Conservation (phyloP, 2,113 vertebrate genomes). For the Cryptomyrus ogoouensis region DNA sequence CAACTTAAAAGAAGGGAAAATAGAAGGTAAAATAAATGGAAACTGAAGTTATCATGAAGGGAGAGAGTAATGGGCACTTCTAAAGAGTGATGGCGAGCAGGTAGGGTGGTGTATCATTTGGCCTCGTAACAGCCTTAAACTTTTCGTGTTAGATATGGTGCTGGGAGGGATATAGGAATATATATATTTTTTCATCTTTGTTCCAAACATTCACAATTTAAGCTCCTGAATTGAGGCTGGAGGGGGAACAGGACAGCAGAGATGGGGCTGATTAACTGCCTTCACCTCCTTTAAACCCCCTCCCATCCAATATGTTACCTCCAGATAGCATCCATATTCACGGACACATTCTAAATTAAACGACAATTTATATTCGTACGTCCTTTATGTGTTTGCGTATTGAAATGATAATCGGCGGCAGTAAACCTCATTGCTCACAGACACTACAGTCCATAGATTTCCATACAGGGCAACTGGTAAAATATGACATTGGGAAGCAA, state of each 20-base stretch:
- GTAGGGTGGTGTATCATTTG: background rate
- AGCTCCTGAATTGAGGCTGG: conserved; percentile 8
- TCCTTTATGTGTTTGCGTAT: conserved; percentile 7
- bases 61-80: background rate
- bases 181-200: background rate
- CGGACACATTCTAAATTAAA: background rate
- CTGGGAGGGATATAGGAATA: background rate
- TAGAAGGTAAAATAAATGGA: background rate
- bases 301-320: background rate
- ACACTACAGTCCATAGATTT: background rate
- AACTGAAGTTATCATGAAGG: background rate
- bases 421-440: background rate
- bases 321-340: conserved; percentile 5
- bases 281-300: background rate
- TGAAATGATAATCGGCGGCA: background rate
- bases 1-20: background rate
- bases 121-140: conserved; percentile 6
- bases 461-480: background rate
- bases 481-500: background rate
- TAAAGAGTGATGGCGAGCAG: background rate
- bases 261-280: conserved; percentile 5
- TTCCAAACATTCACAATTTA: conserved; percentile 6
- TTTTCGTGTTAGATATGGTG: background rate
- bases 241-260: background rate
- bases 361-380: conserved; percentile 2